These are phyloP conservation scores for Chrysodeixis includens DNA, from an alignment of 2,888 invertebrate genomes.

Conservation along the genomic window DNA sequence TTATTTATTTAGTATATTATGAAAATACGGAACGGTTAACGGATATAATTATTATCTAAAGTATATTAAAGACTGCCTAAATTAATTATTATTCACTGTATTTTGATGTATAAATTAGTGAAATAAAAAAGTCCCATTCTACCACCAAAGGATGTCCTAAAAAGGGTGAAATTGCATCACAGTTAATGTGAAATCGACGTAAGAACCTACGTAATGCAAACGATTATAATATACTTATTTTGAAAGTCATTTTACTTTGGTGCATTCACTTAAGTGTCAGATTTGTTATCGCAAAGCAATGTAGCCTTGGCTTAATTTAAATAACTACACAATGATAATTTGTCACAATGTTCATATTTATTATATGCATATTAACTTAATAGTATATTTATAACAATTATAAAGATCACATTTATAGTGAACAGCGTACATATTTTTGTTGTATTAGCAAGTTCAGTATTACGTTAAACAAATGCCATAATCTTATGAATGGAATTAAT, in stretches of 20 bases:
- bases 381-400: conserved; percentile 54
- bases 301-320: conserved; percentile 61
- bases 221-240: conserved; percentile 13
- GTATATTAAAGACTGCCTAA: conserved; percentile 88
- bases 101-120: conserved; percentile 79
- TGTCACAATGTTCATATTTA: conserved; percentile 67
- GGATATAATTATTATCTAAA: conserved; percentile 82
- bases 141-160: conserved; percentile 53
- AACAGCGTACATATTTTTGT: conserved; percentile 84
- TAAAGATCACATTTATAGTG: conserved; percentile 61
- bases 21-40: conserved; percentile 76
- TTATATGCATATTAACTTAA: conserved; percentile 47
- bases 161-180: conserved; percentile 34
- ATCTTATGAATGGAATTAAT: conserved; percentile 83
- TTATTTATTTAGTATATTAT: conserved; percentile 83
- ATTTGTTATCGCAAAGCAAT: conserved; percentile 58
- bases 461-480: conserved; percentile 87
- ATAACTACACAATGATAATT: conserved; percentile 54
- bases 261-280: conserved; percentile 54
- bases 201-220: conserved; percentile 13
- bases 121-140: conserved; percentile 71
- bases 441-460: conserved; percentile 89
- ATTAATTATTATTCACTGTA: conserved; percentile 86
- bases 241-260: conserved; percentile 50
- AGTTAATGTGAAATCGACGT: conserved; percentile 22